Evolutionary conservation across 2,888 invertebrate genomes (phyloP).

Genomic region (Pammene fasciana): DNA sequence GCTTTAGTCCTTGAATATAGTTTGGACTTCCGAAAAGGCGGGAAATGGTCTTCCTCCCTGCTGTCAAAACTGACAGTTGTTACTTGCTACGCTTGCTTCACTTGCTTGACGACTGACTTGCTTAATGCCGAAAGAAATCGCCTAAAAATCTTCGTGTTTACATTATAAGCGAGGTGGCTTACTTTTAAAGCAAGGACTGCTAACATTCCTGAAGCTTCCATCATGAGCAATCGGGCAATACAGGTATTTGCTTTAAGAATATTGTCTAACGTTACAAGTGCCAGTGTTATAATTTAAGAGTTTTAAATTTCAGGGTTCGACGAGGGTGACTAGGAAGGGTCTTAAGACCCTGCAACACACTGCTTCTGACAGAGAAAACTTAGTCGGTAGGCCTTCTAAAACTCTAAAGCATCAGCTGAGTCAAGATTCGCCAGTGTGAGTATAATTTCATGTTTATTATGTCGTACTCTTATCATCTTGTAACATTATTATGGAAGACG

Average conservation of each 20-base stretch:
- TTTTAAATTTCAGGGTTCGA: constrained; percentile 75
- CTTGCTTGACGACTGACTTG: not conserved
- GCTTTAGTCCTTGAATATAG: not conserved
- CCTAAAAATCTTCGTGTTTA: not conserved
- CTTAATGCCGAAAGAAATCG: not conserved
- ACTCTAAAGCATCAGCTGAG: constrained; percentile 77
- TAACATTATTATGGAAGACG: too few species aligned
- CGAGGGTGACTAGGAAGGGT: constrained; percentile 85
- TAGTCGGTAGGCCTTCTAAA: constrained; percentile 85
- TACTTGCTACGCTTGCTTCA: constrained; percentile 14
- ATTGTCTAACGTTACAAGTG: not conserved
- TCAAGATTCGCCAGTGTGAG: constrained; percentile 80
- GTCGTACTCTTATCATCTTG: not conserved
- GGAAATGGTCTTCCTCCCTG: constrained; percentile 6
- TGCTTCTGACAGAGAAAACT: constrained; percentile 89
- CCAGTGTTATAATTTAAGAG: not conserved
- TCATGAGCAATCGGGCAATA: constrained; percentile 40
- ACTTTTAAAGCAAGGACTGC: not conserved
- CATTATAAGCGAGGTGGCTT: constrained; percentile 3
- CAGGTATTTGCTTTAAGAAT: constrained; percentile 31
- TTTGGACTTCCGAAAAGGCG: constrained; percentile 20
- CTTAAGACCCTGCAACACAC: constrained; percentile 89
- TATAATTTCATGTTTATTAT: constrained; percentile 26
- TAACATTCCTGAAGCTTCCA: constrained; percentile 6
- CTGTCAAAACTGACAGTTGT: constrained; percentile 26